phyloP scores from a whole-genome alignment of 2,113 vertebrate species.

The Madoqua kirkii region DNA sequence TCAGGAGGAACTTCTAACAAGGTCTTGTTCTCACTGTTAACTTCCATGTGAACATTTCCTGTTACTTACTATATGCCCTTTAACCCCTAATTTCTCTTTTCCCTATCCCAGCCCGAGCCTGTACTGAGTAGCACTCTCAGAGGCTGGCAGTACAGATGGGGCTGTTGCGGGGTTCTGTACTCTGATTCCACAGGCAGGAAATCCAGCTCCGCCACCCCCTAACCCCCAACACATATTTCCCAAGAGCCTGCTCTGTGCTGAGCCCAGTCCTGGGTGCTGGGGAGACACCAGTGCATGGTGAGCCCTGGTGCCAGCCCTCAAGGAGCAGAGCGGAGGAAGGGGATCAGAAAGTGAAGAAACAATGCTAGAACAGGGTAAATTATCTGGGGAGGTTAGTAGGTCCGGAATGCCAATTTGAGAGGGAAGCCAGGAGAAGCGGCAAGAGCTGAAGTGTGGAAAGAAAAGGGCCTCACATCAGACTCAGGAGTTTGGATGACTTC shows the following conservation, averaged over 20 bases:
- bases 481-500: neutral
- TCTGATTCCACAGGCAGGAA: neutral
- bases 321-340: neutral
- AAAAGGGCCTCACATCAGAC: neutral
- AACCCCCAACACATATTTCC: neutral
- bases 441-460: neutral
- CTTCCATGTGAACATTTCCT: neutral
- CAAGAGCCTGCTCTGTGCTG: too few relatives aligned
- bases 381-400: neutral
- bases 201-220: neutral
- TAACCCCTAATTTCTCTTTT: neutral
- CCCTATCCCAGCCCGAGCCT: too few relatives aligned
- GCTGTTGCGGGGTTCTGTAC: neutral
- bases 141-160: neutral
- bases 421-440: too few relatives aligned
- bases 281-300: neutral
- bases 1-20: too few relatives aligned
- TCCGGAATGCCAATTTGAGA: neutral
- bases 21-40: neutral
- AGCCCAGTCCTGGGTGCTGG: neutral
- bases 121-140: fast-evolving
- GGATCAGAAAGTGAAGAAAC: neutral
- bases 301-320: too few relatives aligned
- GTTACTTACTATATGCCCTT: neutral
- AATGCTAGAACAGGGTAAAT: neutral